These are phyloP conservation scores for Xestia xanthographa DNA, from an alignment of 2,888 invertebrate species.

Conservation along the genomic window DNA sequence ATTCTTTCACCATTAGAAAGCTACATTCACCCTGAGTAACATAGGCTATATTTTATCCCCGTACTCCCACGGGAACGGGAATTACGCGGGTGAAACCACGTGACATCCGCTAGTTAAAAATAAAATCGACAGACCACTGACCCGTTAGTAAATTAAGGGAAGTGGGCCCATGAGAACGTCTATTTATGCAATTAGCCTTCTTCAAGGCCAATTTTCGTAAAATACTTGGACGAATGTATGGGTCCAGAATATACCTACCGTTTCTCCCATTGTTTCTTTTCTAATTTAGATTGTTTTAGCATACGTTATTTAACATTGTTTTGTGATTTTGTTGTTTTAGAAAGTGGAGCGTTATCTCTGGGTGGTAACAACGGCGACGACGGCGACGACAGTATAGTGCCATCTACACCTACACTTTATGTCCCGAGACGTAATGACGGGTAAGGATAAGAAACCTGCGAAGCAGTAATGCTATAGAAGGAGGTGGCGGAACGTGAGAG, in stretches of 20 bases:
- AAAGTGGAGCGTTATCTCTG: constrained; percentile 83
- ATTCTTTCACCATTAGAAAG: too few relatives aligned
- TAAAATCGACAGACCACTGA: background rate
- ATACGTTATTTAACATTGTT: background rate
- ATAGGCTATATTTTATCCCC: too few relatives aligned
- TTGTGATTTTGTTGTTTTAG: constrained; percentile 65
- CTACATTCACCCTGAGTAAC: too few relatives aligned
- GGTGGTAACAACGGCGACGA: constrained; percentile 87
- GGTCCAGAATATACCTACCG: background rate
- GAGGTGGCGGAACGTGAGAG: too few relatives aligned
- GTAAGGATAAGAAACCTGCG: constrained; percentile 69
- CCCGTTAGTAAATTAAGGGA: background rate
- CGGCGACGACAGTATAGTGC: constrained; percentile 94
- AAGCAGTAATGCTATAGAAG: too few relatives aligned
- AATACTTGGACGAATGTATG: background rate
- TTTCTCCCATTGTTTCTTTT: background rate
- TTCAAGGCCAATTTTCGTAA: background rate
- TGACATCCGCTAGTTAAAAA: too few relatives aligned
- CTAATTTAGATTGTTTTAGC: background rate
- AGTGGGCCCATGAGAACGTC: background rate
- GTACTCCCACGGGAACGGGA: too few relatives aligned
- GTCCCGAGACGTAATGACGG: constrained; percentile 96
- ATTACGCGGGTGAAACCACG: too few relatives aligned
- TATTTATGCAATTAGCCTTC: background rate
- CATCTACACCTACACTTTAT: constrained; percentile 96